These are phyloP conservation scores for Archegozetes longisetosus DNA, from an alignment of 1,140 invertebrate genomes.

Conservation along the genomic window DNA sequence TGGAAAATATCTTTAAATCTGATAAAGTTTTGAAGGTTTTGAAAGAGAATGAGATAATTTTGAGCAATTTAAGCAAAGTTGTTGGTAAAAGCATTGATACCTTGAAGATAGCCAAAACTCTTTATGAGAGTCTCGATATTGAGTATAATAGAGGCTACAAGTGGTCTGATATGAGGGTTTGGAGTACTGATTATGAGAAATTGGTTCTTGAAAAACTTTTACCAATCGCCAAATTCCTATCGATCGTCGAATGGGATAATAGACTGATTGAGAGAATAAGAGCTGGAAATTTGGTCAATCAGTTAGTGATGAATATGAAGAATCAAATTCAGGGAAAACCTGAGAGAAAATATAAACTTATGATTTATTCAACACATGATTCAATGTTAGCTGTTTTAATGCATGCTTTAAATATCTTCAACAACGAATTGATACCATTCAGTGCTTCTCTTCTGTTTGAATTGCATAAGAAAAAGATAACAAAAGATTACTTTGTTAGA, in stretches of 20 bases:
- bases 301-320: neutral
- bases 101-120: neutral
- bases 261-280: neutral
- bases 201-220: neutral
- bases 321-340: neutral
- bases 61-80: neutral
- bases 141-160: conserved; percentile 2
- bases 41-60: conserved; percentile 1
- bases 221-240: neutral
- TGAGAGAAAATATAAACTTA: neutral
- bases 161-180: conserved; percentile 1
- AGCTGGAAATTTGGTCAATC: neutral
- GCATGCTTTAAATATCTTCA: conserved; percentile 6
- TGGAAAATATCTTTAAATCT: conserved; percentile 1
- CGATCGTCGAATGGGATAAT: neutral
- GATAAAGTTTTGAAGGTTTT: neutral
- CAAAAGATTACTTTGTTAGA: conserved; percentile 2
- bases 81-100: conserved; percentile 3
- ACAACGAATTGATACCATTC: neutral
- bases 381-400: neutral
- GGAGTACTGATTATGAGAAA: neutral
- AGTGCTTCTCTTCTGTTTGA: conserved; percentile 5
- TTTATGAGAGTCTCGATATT: conserved; percentile 7
- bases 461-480: neutral
- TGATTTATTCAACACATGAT: conserved; percentile 12